Evolutionary conservation across 2,113 vertebrate genomes (phyloP).

Genomic region (Burhinus bistriatus): DNA sequence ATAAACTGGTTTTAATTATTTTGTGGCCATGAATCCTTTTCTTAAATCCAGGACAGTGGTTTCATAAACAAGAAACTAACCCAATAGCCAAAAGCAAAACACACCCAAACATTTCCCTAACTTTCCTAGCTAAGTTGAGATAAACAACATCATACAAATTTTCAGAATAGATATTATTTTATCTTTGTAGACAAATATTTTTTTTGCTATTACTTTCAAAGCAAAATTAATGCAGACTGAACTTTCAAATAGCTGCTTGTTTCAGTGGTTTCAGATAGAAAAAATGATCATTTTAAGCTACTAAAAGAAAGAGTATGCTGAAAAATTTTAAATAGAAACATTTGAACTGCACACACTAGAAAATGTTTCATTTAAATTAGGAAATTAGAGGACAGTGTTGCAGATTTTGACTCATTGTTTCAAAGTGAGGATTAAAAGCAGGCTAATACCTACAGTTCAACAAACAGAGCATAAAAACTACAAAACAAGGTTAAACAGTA

Average conservation of each 20-base stretch:
- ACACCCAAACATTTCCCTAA: slow-evolving; percentile 45
- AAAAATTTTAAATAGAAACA: neutral
- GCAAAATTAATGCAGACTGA: neutral
- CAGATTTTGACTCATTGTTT: neutral
- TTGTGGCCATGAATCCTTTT: slow-evolving; percentile 45
- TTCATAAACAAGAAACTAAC: slow-evolving; percentile 65
- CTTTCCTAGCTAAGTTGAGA: slow-evolving; percentile 7
- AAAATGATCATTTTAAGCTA: neutral
- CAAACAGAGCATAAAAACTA: neutral
- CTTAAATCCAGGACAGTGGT: slow-evolving; percentile 61
- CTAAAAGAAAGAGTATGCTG: neutral
- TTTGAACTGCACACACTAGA: neutral
- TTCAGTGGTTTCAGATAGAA: neutral
- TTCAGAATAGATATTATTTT: neutral
- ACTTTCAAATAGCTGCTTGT: neutral
- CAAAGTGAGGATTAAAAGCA: neutral
- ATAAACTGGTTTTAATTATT: slow-evolving; percentile 65
- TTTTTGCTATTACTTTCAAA: neutral
- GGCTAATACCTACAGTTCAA: neutral
- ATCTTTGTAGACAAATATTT: neutral
- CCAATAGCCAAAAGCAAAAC: slow-evolving; percentile 61
- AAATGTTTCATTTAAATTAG: neutral
- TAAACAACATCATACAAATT: slow-evolving; percentile 29
- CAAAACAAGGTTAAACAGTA: neutral
- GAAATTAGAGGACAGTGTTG: neutral